Evolutionary conservation across 2,113 vertebrate genomes (phyloP), one percentile per base, ranked within the genome.

Genomic region (Alethe castanea): DNA sequence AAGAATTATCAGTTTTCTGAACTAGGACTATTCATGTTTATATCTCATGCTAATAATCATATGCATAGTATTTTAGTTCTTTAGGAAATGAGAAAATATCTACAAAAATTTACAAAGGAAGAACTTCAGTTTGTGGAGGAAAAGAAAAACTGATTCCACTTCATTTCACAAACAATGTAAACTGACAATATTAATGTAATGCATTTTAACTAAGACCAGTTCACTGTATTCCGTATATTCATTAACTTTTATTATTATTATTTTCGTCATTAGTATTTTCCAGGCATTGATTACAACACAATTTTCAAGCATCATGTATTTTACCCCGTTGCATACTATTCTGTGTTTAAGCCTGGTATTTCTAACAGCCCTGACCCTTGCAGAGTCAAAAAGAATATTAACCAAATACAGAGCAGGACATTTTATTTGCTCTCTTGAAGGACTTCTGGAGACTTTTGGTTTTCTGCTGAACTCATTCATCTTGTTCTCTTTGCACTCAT

Each of bases 1-100:
- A 67, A 89, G 28, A 92, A 89, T 44, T 31, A 90, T 93, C 65
- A 96, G 56, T 96, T 90, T 86, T 71, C 67, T 76, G 29, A 91
- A 82, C 54, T 86, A 65, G 54, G 16, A 56, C 6, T 74, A 48
- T 35, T 81, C 19, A 56, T 4, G 15, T 56, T 96, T 83, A 61
- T 78, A 78, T 11, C 25, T 88, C 72, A 79, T n/a, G 19, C 29
- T 56, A 73, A 83, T 70, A 84, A 91, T 25, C 59, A 65, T 4
- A 81, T 3, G 11, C 62, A 53, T 25, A 50, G 42, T 56, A 60
- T 83, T 80, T 85, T 48, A 52, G 42, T 42, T 80, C 67, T 86
- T 81, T 44, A 78, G 61, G 22, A 94, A 92, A 77, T 19, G 22
- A 80, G 29, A 86, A 35, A 8, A 5, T 11, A 76, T 24, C 62